A percentile compares a stretch with the other conserved stretches of the same genome.
These are phyloP conservation scores for Leucosticte australis DNA, from an alignment of 2,113 vertebrate genomes.

Conservation along the genomic window DNA sequence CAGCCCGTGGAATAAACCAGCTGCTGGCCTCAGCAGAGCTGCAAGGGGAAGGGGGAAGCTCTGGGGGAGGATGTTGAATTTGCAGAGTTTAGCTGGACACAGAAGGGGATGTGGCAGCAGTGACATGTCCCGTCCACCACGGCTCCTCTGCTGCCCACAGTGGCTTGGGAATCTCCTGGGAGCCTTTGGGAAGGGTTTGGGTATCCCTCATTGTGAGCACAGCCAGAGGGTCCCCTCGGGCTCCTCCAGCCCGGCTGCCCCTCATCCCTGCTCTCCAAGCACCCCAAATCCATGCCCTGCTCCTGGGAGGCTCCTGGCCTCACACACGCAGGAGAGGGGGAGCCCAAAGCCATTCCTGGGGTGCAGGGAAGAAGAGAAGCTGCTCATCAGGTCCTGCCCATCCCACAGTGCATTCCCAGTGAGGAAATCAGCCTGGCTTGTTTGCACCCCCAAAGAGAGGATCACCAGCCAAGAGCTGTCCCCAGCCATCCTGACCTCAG, in stretches of 20 bases:
- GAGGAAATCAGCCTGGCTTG: neutral
- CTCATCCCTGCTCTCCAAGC: neutral
- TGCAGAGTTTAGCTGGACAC: neutral
- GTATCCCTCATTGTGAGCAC: accelerated
- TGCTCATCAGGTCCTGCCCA: neutral
- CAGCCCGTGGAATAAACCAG: neutral
- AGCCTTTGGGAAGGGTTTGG: neutral
- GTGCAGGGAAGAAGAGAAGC: neutral
- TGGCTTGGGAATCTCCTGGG: accelerated
- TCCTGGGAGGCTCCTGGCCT: neutral
- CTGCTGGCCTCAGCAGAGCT: neutral
- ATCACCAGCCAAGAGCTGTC: neutral
- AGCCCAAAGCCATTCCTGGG: neutral
- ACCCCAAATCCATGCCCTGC: neutral
- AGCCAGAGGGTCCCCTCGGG: neutral
- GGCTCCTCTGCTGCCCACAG: accelerated
- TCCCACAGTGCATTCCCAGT: accelerated
- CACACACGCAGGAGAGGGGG: accelerated
- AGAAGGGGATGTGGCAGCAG: neutral
- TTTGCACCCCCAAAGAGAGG: neutral
- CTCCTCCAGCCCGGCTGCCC: accelerated
- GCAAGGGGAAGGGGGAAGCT: constrained; percentile 18
- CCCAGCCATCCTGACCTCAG: neutral
- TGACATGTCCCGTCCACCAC: accelerated
- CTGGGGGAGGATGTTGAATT: neutral